These are phyloP conservation scores for Ceratoteleas bidentatus DNA, from an alignment of 1,140 invertebrate species.

Conservation along the genomic window DNA sequence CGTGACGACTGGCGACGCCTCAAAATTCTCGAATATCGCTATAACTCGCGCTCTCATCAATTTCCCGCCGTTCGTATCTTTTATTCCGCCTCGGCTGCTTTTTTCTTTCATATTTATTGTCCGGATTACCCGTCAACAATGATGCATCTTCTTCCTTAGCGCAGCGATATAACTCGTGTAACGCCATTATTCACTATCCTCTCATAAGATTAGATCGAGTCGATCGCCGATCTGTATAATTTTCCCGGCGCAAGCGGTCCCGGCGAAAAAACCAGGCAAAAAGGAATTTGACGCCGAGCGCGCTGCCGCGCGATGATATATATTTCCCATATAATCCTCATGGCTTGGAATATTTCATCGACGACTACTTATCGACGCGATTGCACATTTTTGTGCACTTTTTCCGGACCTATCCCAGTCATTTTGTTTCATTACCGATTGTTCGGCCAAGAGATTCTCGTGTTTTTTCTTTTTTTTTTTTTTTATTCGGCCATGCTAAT, in stretches of 20 bases:
- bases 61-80: conserved; percentile 29
- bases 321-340: conserved; percentile 39
- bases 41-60: conserved; percentile 44
- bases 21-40: conserved; percentile 18
- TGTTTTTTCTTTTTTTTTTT: too few species aligned
- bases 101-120: conserved; percentile 59
- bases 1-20: conserved; percentile 6
- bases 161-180: conserved; percentile 58
- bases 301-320: conserved; percentile 28
- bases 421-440: too few species aligned
- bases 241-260: conserved; percentile 37
- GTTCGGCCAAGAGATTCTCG: too few species aligned
- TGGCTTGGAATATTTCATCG: conserved; percentile 35
- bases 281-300: conserved; percentile 31
- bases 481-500: too few species aligned
- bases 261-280: conserved; percentile 33
- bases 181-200: conserved; percentile 61
- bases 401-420: too few species aligned
- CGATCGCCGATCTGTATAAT: conserved; percentile 58
- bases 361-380: conserved; percentile 27
- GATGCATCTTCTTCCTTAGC: conserved; percentile 56
- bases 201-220: conserved; percentile 52
- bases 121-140: conserved; percentile 59
- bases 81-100: conserved; percentile 17
- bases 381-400: conserved; percentile 6